A percentile compares a stretch with the other conserved stretches of the same genome.
phyloP scores from a whole-genome alignment of 2,888 invertebrate species.

The Cantharis flavilabris region DNA sequence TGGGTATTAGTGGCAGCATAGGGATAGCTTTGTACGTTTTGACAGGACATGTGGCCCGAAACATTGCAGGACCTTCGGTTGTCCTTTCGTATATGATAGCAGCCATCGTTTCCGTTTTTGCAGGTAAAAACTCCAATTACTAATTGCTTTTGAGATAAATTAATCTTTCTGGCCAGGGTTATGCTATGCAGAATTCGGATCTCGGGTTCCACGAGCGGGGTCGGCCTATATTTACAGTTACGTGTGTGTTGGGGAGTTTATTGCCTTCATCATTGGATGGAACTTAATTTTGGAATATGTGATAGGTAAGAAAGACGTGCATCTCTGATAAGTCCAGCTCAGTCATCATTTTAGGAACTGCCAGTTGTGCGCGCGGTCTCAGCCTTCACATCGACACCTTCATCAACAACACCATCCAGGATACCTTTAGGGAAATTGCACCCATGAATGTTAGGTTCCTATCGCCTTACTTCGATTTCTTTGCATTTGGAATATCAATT shows the following conservation, averaged over 20 bases:
- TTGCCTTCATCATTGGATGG: conserved; percentile 93
- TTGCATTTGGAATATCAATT: conserved; percentile 74
- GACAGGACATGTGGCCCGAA: background rate
- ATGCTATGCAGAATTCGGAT: conserved; percentile 91
- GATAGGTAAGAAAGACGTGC: conserved; percentile 62
- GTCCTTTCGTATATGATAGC: background rate
- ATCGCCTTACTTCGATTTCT: conserved; percentile 75
- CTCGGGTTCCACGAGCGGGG: conserved; percentile 84
- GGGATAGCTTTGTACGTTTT: background rate
- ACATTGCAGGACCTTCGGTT: background rate
- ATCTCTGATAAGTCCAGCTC: background rate
- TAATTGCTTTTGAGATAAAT: conserved; percentile 18
- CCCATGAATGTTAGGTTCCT: conserved; percentile 69
- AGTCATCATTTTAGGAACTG: conserved; percentile 63
- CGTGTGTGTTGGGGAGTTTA: conserved; percentile 89
- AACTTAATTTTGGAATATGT: conserved; percentile 89
- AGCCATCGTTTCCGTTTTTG: background rate
- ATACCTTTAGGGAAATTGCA: conserved; percentile 64
- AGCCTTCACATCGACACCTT: conserved; percentile 78
- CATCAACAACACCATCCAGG: conserved; percentile 66
- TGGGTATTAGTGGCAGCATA: background rate
- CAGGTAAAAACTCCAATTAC: conserved; percentile 15
- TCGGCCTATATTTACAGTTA: conserved; percentile 94
- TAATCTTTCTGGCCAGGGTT: conserved; percentile 60
- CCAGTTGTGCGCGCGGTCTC: conserved; percentile 78